A percentile compares a stretch with the other conserved stretches of the same genome.
These are phyloP conservation scores for Hypomecis punctinalis DNA, from an alignment of 2,888 invertebrate genomes.

Conservation along the genomic window DNA sequence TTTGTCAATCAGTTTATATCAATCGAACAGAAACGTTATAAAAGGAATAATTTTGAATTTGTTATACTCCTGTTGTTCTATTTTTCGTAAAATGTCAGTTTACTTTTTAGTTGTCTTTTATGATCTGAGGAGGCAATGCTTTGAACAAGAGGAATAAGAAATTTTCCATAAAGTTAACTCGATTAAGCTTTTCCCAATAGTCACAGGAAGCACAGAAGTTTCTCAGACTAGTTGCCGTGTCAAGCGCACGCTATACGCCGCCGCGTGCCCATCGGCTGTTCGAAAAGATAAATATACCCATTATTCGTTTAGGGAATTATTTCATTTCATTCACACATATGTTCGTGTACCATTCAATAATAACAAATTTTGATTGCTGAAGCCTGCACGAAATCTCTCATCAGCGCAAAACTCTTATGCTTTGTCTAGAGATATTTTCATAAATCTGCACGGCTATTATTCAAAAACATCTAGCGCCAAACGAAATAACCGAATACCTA, in stretches of 20 bases:
- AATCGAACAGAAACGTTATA: slow-evolving; percentile 3
- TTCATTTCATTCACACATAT: slow-evolving; percentile 4
- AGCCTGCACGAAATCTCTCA: too few species aligned
- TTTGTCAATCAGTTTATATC: slow-evolving; percentile 26
- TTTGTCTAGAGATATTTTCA: too few species aligned
- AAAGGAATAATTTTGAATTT: not conserved
- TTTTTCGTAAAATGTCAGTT: not conserved
- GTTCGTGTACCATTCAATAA: not conserved
- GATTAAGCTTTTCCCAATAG: slow-evolving; percentile 22
- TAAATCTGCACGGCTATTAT: too few species aligned
- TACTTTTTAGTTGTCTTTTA: too few species aligned
- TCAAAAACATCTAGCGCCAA: too few species aligned
- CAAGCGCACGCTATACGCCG: slow-evolving; percentile 14
- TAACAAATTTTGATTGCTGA: too few species aligned
- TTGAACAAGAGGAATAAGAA: slow-evolving; percentile 11
- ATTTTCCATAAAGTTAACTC: slow-evolving; percentile 18
- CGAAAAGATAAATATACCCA: slow-evolving; percentile 7
- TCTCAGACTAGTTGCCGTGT: slow-evolving; percentile 25
- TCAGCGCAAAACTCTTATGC: too few species aligned
- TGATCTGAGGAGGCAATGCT: not conserved
- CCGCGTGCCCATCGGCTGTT: not conserved
- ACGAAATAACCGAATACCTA: too few species aligned
- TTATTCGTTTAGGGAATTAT: slow-evolving; percentile 16
- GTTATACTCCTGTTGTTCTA: not conserved
- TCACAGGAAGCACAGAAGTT: slow-evolving; percentile 11